Evolutionary conservation across 2,113 vertebrate species (phyloP), one percentile per base, ranked within the genome.

Genomic region (Cheirogaleus medius): DNA sequence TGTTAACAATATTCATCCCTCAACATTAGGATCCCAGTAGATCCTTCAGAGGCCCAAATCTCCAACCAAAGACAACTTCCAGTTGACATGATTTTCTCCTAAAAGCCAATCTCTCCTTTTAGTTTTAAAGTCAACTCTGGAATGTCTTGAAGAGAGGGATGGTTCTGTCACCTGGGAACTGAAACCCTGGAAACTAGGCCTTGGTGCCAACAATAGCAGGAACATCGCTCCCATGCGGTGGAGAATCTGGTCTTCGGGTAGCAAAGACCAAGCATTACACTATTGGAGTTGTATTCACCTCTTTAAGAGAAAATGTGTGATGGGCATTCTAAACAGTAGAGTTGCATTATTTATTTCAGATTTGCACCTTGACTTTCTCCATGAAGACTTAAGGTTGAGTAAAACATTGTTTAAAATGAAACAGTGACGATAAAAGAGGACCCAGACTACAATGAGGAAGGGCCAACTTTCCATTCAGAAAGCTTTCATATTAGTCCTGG

Each of bases 201-300:
- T 23, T 6, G 5, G 12, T 18, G 1, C 5, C 9, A 76, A 17
- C 3, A 25, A 11, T 15, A 47, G 25, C 11, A 2, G 8, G 0
- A 73, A 14, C 1, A 5, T 63, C 20, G 7, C 17, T 27, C 44
- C 5, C 15, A n/a, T 56, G 29, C 47, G 23, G 6, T 63, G 5
- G 8, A 71, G 29, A 77, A n/a, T 58, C n/a, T n/a, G n/a, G n/a
- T n/a, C n/a, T n/a, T n/a, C n/a, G n/a, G 6, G 2, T n/a, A 44
- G n/a, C 80, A 32, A 3, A 69, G 25, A 92, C 0, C 6, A 60
- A 89, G 54, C 10, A 29, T 15, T 81, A 17, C 3, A 58, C 5
- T 66, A 3, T 39, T 32, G 14, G 17, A 52, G 29, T 29, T 86
- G 5, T 54, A 49, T 85, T 37, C 21, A 78, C 0, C 32, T 44